phyloP scores from a whole-genome alignment of 1,140 invertebrate species.

The Atta texana region DNA sequence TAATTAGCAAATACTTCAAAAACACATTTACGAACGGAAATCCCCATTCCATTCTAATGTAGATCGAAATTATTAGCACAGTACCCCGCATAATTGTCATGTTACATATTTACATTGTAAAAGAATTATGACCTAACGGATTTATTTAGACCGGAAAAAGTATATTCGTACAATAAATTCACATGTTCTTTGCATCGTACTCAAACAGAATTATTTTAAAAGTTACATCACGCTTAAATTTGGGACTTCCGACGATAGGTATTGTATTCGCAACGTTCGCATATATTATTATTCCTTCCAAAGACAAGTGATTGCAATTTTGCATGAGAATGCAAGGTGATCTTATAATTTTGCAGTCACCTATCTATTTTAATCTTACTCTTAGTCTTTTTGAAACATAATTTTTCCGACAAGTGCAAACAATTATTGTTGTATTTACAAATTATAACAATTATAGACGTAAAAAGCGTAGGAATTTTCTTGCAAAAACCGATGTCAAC shows the following conservation, averaged over 20 bases:
- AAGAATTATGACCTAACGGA: background rate
- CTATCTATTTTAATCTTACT: background rate
- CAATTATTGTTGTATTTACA: too few species aligned
- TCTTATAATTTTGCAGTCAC: background rate
- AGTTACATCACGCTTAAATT: slow-evolving; percentile 36
- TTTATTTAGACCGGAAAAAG: slow-evolving; percentile 1
- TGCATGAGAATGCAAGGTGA: slow-evolving; percentile 2
- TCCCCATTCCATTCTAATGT: background rate
- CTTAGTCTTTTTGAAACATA: background rate
- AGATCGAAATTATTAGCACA: slow-evolving; percentile 1
- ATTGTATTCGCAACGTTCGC: background rate
- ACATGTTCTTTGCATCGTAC: background rate
- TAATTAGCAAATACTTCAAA: background rate
- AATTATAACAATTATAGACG: background rate
- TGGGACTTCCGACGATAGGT: background rate
- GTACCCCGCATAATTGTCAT: background rate
- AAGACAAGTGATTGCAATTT: slow-evolving; percentile 3
- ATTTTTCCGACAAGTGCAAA: background rate
- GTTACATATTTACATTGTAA: background rate
- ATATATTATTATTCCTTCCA: background rate
- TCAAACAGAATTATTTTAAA: background rate
- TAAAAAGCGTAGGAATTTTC: background rate
- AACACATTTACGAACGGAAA: background rate
- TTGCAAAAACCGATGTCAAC: background rate
- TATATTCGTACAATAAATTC: background rate